Percentiles rank a stretch among this genome's conserved stretches.
Evolutionary conservation across 1,140 invertebrate species (phyloP).

Genomic region (Drosophila pseudoobscura): DNA sequence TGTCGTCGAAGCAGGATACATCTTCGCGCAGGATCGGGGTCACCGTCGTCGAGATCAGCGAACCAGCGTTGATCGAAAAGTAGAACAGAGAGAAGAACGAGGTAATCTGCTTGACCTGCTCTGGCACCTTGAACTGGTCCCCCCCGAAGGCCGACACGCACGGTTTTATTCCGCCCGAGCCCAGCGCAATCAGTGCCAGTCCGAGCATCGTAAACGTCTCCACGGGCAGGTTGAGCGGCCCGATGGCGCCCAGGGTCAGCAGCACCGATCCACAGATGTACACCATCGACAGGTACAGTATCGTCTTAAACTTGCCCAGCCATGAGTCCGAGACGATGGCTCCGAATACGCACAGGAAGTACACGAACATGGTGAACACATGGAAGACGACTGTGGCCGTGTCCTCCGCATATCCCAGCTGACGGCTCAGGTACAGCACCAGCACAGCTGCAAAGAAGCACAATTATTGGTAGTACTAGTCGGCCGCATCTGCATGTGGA

Average conservation of each 20-base stretch:
- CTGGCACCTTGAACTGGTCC: constrained; percentile 95
- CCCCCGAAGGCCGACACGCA: constrained; percentile 98
- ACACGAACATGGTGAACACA: constrained; percentile 91
- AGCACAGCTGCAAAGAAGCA: constrained; percentile 87
- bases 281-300: constrained; percentile 94
- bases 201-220: constrained; percentile 90
- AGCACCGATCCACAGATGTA: constrained; percentile 94
- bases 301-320: constrained; percentile 93
- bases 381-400: constrained; percentile 91
- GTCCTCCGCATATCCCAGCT: constrained; percentile 87
- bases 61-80: constrained; percentile 96
- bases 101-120: constrained; percentile 90
- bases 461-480: constrained; percentile 65
- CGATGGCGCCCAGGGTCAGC: constrained; percentile 89
- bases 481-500: neutral
- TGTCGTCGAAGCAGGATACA: constrained; percentile 91
- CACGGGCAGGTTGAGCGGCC: constrained; percentile 85
- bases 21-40: constrained; percentile 94
- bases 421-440: constrained; percentile 89
- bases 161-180: constrained; percentile 98
- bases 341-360: constrained; percentile 91
- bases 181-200: constrained; percentile 92
- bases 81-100: constrained; percentile 97
- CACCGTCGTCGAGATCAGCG: constrained; percentile 93
- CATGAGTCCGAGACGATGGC: constrained; percentile 93